A percentile compares a stretch with the other conserved stretches of the same genome.
Evolutionary conservation across 2,113 vertebrate species (phyloP).

Genomic region (Bostrychus sinensis): DNA sequence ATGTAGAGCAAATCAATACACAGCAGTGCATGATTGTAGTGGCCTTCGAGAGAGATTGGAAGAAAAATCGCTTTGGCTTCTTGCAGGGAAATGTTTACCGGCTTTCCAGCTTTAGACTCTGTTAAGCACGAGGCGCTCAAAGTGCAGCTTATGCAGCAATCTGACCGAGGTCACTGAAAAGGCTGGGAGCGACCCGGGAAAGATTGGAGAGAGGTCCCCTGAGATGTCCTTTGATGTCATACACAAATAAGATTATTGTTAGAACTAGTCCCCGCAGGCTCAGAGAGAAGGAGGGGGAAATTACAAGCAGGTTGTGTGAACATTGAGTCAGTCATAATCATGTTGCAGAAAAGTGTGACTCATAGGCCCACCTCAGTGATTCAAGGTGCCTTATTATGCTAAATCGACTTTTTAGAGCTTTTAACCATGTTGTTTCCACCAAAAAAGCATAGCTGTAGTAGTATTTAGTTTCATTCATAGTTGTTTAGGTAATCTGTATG

Average conservation of each 20-base stretch:
- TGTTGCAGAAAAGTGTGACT: too few relatives aligned
- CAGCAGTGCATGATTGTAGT: background rate
- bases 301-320: background rate
- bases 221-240: slow-evolving; percentile 27
- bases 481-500: too few relatives aligned
- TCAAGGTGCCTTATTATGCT: too few relatives aligned
- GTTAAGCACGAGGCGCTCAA: too few relatives aligned
- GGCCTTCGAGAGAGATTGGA: slow-evolving; percentile 1
- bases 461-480: too few relatives aligned
- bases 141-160: slow-evolving; percentile 6
- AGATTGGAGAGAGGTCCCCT: slow-evolving; percentile 22
- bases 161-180: slow-evolving; percentile 12
- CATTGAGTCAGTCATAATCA: background rate
- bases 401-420: too few relatives aligned
- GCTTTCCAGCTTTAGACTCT: background rate
- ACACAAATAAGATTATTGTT: slow-evolving; percentile 27
- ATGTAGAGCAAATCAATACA: background rate
- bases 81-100: background rate
- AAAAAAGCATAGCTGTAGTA: too few relatives aligned
- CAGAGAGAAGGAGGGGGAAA: background rate
- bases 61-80: background rate
- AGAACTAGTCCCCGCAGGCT: background rate
- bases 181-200: background rate
- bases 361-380: too few relatives aligned
- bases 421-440: too few relatives aligned